Evolutionary conservation across 2,888 invertebrate species (phyloP).

Genomic region (Epicampocera succincta): DNA sequence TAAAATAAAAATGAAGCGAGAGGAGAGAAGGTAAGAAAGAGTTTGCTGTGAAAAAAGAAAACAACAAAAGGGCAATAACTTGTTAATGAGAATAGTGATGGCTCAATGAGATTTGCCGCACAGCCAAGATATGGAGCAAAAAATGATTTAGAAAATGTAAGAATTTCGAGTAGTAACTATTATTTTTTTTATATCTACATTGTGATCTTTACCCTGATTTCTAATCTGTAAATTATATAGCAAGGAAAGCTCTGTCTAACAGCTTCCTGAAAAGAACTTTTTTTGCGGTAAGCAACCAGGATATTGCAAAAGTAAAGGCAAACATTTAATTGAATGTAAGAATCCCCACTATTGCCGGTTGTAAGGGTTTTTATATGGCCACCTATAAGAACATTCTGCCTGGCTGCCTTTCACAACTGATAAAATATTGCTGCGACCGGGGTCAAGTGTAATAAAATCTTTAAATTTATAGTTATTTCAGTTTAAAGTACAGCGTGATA

Average conservation of each 20-base stretch:
- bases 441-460: slow-evolving; percentile 57
- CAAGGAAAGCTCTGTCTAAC: no score
- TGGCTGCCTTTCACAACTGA: slow-evolving; percentile 20
- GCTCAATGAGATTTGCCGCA: background rate
- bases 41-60: no score
- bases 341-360: background rate
- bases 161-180: no score
- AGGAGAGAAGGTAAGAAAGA: background rate
- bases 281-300: background rate
- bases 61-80: slow-evolving; percentile 4
- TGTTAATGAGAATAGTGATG: slow-evolving; percentile 38
- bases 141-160: no score
- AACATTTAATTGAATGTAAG: slow-evolving; percentile 10
- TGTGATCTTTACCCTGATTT: no score
- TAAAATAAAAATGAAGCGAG: no score
- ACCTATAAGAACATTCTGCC: slow-evolving; percentile 2
- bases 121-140: no score
- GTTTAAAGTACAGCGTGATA: slow-evolving; percentile 49
- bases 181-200: no score
- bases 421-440: slow-evolving; percentile 33
- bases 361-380: slow-evolving; percentile 36
- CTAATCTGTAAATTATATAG: no score
- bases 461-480: slow-evolving; percentile 54
- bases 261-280: no score
- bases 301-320: background rate